These are phyloP conservation scores for Tinamus guttatus DNA, from an alignment of 2,113 vertebrate species.

Conservation along the genomic window DNA sequence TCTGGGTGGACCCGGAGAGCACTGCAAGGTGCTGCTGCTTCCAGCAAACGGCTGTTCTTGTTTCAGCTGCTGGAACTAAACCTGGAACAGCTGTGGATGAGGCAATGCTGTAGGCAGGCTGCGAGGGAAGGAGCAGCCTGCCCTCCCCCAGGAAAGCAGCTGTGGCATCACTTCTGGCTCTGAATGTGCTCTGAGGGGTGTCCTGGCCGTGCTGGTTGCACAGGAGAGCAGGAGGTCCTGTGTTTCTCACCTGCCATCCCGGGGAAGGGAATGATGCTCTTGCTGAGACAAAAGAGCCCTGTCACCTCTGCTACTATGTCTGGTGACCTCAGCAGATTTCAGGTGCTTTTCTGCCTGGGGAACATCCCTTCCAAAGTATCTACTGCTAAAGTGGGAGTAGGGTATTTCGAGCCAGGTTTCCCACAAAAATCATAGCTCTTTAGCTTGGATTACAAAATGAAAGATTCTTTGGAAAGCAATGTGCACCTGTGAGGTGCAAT, in stretches of 20 bases:
- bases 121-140: background rate
- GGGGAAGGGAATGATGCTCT: background rate
- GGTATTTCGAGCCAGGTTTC: background rate
- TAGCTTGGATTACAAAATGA: background rate
- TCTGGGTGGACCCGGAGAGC: background rate
- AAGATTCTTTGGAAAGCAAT: background rate
- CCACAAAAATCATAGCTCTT: background rate
- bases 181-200: background rate
- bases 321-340: background rate
- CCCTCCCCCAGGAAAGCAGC: background rate
- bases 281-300: background rate
- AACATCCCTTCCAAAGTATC: background rate
- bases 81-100: too few species aligned
- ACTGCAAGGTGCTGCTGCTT: background rate
- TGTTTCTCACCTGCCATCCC: background rate
- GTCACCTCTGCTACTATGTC: background rate
- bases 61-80: background rate
- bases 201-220: background rate
- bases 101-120: background rate
- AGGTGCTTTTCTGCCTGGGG: background rate
- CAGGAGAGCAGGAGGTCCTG: slow-evolving; percentile 40
- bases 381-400: background rate
- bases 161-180: background rate
- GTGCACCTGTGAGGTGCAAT: background rate
- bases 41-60: background rate